These are phyloP conservation scores for Acanthococcus lagerstroemiae DNA, from an alignment of 2,888 invertebrate species.

Conservation along the genomic window DNA sequence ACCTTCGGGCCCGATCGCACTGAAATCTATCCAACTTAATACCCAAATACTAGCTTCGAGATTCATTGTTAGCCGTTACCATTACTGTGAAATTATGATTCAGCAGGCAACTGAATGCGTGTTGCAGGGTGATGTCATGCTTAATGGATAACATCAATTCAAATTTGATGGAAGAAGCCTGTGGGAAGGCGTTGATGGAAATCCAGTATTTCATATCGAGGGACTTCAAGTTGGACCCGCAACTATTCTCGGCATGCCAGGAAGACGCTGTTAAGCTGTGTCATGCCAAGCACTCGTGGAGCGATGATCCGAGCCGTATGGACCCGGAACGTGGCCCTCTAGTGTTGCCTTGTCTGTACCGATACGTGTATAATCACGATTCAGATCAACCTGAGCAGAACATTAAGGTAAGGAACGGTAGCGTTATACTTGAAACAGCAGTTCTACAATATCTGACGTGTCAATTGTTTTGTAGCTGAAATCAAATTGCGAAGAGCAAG, in stretches of 20 bases:
- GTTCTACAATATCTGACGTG: background rate
- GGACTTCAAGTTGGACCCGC: conserved; percentile 85
- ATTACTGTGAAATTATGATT: no score
- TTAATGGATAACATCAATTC: conserved; percentile 85
- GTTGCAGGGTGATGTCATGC: conserved; percentile 72
- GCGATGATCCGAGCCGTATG: conserved; percentile 40
- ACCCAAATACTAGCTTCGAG: no score
- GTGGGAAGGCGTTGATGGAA: conserved; percentile 83
- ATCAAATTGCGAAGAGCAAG: conserved; percentile 56
- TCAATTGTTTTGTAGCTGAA: conserved; percentile 42
- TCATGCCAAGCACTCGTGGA: conserved; percentile 67
- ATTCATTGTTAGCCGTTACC: no score
- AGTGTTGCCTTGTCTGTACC: conserved; percentile 65
- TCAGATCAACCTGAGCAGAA: background rate
- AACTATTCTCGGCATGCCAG: conserved; percentile 76
- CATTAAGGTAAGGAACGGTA: background rate
- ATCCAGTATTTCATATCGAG: conserved; percentile 95
- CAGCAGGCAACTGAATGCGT: no score
- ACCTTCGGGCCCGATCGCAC: no score
- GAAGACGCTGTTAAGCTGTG: conserved; percentile 76
- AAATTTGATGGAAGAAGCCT: conserved; percentile 72
- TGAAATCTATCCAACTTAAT: no score
- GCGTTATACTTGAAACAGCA: no score
- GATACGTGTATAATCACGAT: conserved; percentile 14
- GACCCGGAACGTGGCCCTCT: conserved; percentile 51